Conservation (phyloP, 2,113 vertebrate genomes). For the Nothoprocta perdicaria region DNA sequence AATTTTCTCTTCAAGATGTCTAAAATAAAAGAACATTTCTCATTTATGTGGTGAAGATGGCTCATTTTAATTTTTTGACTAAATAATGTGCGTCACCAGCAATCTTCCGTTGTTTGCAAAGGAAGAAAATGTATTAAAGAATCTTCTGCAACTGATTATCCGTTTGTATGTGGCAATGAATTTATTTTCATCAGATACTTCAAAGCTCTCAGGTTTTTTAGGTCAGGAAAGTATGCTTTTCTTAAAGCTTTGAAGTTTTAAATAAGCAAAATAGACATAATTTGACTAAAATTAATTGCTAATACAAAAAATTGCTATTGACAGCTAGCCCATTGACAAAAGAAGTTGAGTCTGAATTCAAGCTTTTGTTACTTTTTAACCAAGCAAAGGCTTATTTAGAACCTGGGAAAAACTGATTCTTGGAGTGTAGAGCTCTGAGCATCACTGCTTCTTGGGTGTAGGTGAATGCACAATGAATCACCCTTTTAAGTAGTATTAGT, state of each 20-base stretch:
- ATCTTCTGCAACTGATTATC: constrained; percentile 29
- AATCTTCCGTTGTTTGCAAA: constrained; percentile 30
- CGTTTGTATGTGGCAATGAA: constrained; percentile 33
- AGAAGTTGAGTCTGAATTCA: constrained; percentile 9
- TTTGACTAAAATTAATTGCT: constrained; percentile 70
- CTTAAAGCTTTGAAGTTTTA: constrained; percentile 63
- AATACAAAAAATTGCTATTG: constrained; percentile 37
- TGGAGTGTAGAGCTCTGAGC: neutral
- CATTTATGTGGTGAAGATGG: neutral
- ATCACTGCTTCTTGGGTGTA: fast-evolving
- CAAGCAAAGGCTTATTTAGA: neutral
- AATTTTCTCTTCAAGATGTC: constrained; percentile 21
- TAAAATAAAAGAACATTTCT: constrained; percentile 27
- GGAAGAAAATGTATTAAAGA: neutral
- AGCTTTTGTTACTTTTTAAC: neutral
- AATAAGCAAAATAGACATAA: constrained; percentile 57
- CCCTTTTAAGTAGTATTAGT: too few species aligned
- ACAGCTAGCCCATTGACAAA: neutral
- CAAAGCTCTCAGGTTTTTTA: constrained; percentile 63
- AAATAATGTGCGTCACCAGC: neutral
- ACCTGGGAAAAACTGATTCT: neutral
- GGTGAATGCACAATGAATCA: neutral
- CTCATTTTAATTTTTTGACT: neutral
- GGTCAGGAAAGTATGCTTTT: constrained; percentile 43
- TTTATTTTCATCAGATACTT: constrained; percentile 60